Evolutionary conservation across 2,888 invertebrate genomes (phyloP).

Genomic region (Sicus ferrugineus): DNA sequence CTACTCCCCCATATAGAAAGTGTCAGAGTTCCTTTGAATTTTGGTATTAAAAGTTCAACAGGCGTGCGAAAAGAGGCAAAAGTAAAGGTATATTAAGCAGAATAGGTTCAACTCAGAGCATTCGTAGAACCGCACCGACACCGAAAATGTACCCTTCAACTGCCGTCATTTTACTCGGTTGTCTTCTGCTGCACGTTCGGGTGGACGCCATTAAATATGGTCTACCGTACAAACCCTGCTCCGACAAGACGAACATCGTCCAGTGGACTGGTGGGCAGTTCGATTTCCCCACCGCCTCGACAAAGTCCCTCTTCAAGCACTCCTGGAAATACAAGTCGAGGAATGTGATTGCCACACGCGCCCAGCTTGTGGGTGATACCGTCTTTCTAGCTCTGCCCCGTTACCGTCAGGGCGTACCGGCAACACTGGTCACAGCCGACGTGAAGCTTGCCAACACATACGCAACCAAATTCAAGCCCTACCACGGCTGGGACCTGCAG

Average conservation of each 20-base stretch:
- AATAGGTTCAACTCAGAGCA: no score
- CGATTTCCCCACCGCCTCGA: conserved; percentile 67
- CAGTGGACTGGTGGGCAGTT: conserved; percentile 66
- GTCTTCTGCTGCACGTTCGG: background rate
- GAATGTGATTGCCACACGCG: conserved; percentile 70
- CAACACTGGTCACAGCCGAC: conserved; percentile 70
- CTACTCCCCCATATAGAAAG: no score
- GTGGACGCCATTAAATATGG: conserved; percentile 56
- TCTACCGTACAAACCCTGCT: conserved; percentile 51
- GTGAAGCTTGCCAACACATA: conserved; percentile 65
- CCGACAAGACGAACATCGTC: conserved; percentile 49
- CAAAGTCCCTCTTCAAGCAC: conserved; percentile 68
- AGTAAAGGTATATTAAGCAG: no score
- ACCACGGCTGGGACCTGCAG: conserved; percentile 72
- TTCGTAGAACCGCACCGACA: no score
- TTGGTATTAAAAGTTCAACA: no score
- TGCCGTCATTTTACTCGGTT: conserved; percentile 2
- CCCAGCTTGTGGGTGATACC: conserved; percentile 68
- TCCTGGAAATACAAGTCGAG: conserved; percentile 69
- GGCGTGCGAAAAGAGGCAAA: no score
- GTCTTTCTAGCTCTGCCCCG: conserved; percentile 70
- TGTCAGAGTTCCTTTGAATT: no score
- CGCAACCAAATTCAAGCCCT: conserved; percentile 68
- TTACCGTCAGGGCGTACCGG: conserved; percentile 71
- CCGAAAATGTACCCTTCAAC: no score